A percentile compares a stretch with the other conserved stretches of the same genome.
phyloP scores from a whole-genome alignment of 2,888 invertebrate genomes.

The Chorisops tibialis region DNA sequence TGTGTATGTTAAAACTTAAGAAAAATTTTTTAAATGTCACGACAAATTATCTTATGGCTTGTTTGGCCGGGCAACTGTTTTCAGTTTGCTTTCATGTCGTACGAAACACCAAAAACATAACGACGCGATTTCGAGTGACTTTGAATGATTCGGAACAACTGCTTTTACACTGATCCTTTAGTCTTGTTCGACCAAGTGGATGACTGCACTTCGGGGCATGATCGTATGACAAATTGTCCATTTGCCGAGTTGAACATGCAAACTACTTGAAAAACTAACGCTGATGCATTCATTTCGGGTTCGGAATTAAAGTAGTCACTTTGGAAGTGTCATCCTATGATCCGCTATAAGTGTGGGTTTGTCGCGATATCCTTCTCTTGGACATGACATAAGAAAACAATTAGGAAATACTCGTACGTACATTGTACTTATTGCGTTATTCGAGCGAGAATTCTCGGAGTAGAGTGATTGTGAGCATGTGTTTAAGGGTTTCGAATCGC shows the following conservation, averaged over 20 bases:
- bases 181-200: background rate
- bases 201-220: conserved; percentile 16
- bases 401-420: no score
- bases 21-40: no score
- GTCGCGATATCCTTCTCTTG: no score
- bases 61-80: no score
- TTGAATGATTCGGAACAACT: conserved; percentile 25
- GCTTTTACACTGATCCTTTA: conserved; percentile 5
- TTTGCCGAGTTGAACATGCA: conserved; percentile 19
- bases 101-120: no score
- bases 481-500: conserved; percentile 1
- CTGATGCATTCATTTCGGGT: background rate
- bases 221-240: conserved; percentile 25
- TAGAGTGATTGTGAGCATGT: conserved; percentile 18
- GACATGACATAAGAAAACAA: conserved; percentile 11
- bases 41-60: no score
- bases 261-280: conserved; percentile 13
- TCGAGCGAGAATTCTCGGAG: background rate
- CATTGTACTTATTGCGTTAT: background rate
- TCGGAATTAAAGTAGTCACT: background rate
- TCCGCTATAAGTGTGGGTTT: background rate
- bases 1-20: no score
- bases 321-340: background rate
- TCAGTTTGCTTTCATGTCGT: no score
- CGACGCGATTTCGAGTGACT: background rate